Evolutionary conservation across 2,113 vertebrate species (phyloP).

Genomic region (Camelus bactrianus): DNA sequence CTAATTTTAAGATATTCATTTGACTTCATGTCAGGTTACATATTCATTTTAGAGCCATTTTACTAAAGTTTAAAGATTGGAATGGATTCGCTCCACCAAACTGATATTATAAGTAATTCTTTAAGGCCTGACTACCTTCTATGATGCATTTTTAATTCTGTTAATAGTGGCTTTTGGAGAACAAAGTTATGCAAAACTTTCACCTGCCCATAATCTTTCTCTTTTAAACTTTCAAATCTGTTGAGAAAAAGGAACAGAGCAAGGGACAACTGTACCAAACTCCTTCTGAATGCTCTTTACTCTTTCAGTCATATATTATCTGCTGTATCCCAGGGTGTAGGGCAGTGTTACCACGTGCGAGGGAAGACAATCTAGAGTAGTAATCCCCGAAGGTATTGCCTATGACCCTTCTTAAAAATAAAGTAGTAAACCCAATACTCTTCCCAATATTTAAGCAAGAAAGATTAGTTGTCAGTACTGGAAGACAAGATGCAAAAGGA

Average conservation of each 20-base stretch:
- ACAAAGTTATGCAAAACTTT: background rate
- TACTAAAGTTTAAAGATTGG: conserved; percentile 28
- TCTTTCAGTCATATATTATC: background rate
- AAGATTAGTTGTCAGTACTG: background rate
- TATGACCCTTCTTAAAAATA: background rate
- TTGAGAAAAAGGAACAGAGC: background rate
- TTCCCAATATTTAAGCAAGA: conserved; percentile 6
- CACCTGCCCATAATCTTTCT: background rate
- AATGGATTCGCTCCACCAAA: conserved; percentile 13
- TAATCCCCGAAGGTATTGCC: background rate
- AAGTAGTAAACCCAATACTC: background rate
- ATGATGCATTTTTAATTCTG: background rate
- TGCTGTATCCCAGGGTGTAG: background rate
- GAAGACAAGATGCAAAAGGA: background rate
- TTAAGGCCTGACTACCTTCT: conserved; percentile 5
- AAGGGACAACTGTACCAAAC: background rate
- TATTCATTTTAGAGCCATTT: conserved; percentile 45
- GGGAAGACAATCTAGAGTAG: background rate
- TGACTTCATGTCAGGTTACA: conserved; percentile 23
- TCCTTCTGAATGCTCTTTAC: background rate
- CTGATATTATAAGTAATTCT: background rate
- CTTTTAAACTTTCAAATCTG: background rate
- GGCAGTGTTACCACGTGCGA: background rate
- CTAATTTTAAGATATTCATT: background rate
- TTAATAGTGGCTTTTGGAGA: background rate